Evolutionary conservation across 2,797 vertebrate species (phyloP).

Genomic region (Enteromius viviparus): DNA sequence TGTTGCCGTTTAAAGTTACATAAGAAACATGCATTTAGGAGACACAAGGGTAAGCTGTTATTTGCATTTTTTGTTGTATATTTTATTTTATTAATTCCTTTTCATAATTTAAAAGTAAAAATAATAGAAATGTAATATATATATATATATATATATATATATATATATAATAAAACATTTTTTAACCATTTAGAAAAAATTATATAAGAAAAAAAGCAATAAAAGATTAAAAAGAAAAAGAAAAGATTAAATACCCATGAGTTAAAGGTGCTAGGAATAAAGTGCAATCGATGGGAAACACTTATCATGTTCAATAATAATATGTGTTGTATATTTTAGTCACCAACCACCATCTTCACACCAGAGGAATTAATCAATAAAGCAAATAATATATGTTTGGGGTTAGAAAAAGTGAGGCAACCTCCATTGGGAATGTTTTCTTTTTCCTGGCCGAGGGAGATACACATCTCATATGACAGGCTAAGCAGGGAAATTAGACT

Average conservation of each 20-base stretch:
- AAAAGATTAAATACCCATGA: background rate
- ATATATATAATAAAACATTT: too few species aligned
- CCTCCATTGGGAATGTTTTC: background rate
- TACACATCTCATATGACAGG: slow-evolving; percentile 49
- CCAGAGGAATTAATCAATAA: background rate
- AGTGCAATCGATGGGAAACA: background rate
- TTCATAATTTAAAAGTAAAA: background rate
- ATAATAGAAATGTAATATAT: background rate
- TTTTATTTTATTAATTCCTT: background rate
- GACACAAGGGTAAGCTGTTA: background rate
- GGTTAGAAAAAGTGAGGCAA: background rate
- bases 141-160: too few species aligned
- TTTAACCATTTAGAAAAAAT: too few species aligned
- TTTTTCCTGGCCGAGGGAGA: slow-evolving; percentile 15
- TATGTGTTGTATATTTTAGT: slow-evolving; percentile 18
- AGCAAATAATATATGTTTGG: background rate
- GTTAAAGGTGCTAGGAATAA: background rate
- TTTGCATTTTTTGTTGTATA: background rate
- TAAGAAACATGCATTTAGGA: background rate
- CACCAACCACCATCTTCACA: background rate
- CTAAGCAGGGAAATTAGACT: slow-evolving; percentile 54
- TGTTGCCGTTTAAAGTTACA: background rate
- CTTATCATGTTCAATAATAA: slow-evolving; percentile 4
- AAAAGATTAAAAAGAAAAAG: background rate
- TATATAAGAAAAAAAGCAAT: background rate